Percentiles rank a stretch among this genome's conserved stretches.
phyloP scores from a whole-genome alignment of 1,140 invertebrate species.

The Pseudomyrmex dendroicus region DNA sequence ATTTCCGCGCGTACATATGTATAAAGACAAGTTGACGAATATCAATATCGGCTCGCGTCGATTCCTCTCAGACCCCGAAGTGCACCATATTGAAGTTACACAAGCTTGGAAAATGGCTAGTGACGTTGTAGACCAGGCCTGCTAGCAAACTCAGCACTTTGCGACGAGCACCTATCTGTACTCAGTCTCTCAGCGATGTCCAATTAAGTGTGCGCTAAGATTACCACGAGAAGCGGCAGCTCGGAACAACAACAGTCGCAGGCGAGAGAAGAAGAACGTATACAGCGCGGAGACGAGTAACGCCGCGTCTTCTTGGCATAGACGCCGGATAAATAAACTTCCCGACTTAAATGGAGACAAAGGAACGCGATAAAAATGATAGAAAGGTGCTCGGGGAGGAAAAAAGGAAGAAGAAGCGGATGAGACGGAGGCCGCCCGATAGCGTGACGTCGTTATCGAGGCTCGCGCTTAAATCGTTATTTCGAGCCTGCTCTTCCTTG shows the following conservation, averaged over 20 bases:
- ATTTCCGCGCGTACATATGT: constrained; percentile 31
- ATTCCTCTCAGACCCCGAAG: constrained; percentile 12
- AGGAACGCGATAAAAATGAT: constrained; percentile 6
- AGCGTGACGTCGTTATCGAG: constrained; percentile 35
- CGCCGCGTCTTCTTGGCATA: constrained; percentile 6
- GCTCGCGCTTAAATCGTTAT: constrained; percentile 39
- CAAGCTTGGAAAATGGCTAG: constrained; percentile 40
- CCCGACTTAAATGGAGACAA: constrained; percentile 35
- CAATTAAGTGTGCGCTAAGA: constrained; percentile 63
- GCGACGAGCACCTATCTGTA: constrained; percentile 57
- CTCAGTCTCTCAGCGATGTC: constrained; percentile 56
- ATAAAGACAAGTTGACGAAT: constrained; percentile 14
- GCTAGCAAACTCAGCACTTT: constrained; percentile 62
- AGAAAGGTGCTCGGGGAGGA: neutral
- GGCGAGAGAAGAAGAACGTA: too few species aligned
- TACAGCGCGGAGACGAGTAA: constrained; percentile 9
- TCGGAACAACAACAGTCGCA: neutral
- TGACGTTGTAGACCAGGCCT: constrained; percentile 20
- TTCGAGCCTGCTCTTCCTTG: constrained; percentile 24
- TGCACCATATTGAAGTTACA: constrained; percentile 27
- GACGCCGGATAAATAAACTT: constrained; percentile 33
- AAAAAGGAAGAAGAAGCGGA: neutral
- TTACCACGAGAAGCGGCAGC: constrained; percentile 31
- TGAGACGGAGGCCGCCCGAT: neutral
- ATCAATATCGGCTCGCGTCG: constrained; percentile 45